Base-by-base conservation (phyloP, 1,140 invertebrate genomes). In the Potamilus streckersoni region DNA sequence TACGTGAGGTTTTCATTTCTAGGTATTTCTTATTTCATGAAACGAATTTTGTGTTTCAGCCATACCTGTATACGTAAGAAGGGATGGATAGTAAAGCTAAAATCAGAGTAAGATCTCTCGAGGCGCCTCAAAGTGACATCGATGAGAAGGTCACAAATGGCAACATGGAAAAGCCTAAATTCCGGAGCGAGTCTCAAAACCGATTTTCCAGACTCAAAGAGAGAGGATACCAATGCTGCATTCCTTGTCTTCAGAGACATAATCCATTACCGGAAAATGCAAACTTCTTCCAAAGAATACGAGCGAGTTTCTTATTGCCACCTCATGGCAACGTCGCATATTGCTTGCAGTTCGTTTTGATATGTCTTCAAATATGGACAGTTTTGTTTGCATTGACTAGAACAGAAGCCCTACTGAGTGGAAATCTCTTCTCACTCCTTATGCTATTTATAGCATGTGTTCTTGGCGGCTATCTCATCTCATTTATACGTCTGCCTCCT, bases 401-500 rank as follows among this genome's bases (percentile, higher is more conserved):
- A 19, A 88, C 93, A 2, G 93, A 94, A 55, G 95, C 94, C 1
- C 93, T 95, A 3, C 88, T 88, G 15, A 95, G 95, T 16, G 95
- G 95, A 5, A 93, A 94, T 79, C 89, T 96, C 5, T 97, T 96
- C 83, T 93, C 93, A 75, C 89, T 97, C 5, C 65, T 89, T 13
- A 69, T 88, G 23, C 93, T 97, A 57, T 93, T 93, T 12, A 73
- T 89, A 3, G 62, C 66, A 11, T 94, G 95, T 1, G 93, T 96
- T 88, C 93, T 96, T 79, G 95, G 94, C 13, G 96, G 96, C 63
- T 95, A 94, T 92, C 88, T 95, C 80, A 89, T 94, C 75, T 93
- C 93, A 38, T 89, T 95, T 55, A 92, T 94, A n/a, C 94, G 93
- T 4, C 89, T 98, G 75, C 96, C 96, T 13, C 93, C 95, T 1